Conservation (phyloP, 2,888 invertebrate genomes). For the Orthonevra nobilis region DNA sequence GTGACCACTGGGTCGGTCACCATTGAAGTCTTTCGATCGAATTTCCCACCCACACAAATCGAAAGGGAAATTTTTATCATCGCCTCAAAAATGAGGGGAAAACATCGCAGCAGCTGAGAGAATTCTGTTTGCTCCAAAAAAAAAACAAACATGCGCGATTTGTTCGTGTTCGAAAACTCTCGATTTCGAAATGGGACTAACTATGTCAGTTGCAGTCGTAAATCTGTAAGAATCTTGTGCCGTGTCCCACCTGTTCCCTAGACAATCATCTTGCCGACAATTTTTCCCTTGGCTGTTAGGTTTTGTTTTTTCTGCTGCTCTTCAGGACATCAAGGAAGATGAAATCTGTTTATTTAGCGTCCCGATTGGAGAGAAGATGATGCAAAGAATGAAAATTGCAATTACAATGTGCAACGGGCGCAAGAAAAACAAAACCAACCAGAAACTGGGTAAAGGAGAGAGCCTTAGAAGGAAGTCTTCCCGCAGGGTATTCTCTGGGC, state of each 20-base stretch:
- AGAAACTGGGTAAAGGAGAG: constrained; percentile 64
- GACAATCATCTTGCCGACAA: constrained; percentile 20
- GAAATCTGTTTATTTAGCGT: constrained; percentile 23
- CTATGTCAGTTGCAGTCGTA: no score
- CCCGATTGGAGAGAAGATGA: constrained; percentile 3
- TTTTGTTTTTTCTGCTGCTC: background rate
- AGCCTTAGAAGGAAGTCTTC: no score
- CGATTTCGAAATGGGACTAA: no score
- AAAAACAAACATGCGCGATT: constrained; percentile 10
- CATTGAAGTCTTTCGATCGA: constrained; percentile 32
- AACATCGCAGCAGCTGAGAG: constrained; percentile 15
- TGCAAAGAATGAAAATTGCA: constrained; percentile 56
- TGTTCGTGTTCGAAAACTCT: constrained; percentile 9
- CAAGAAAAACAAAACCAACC: constrained; percentile 46
- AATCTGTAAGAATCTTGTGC: background rate
- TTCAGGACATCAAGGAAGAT: constrained; percentile 1
- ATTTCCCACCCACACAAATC: constrained; percentile 3
- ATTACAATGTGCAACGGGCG: constrained; percentile 54
- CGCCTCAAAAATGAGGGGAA: no score
- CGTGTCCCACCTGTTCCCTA: constrained; percentile 61
- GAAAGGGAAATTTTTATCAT: constrained; percentile 14
- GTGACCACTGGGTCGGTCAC: constrained; percentile 47
- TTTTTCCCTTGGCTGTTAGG: constrained; percentile 3
- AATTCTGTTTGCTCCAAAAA: no score
- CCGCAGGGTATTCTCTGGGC: constrained; percentile 59